These are phyloP conservation scores for Nasonia giraulti DNA, from an alignment of 1,140 invertebrate species.

Conservation along the genomic window DNA sequence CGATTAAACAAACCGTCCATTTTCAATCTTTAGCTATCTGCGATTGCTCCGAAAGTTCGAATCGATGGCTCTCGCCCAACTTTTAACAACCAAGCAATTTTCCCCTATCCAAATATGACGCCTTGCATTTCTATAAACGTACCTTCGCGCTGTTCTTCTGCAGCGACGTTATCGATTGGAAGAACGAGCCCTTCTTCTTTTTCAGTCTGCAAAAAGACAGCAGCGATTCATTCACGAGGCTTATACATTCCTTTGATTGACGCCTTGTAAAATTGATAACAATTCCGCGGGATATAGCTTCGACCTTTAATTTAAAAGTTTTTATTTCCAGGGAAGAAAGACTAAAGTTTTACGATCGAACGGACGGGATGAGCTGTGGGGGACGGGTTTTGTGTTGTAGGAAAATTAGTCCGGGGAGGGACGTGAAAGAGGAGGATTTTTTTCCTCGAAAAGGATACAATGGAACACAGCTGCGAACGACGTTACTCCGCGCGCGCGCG, in stretches of 20 bases:
- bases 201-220: constrained; percentile 82
- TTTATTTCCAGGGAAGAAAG: neutral
- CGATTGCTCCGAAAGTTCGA: no score
- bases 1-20: no score
- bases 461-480: no score
- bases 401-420: neutral
- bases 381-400: neutral
- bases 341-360: neutral
- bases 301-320: neutral
- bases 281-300: neutral
- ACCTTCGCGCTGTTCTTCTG: constrained; percentile 98
- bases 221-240: neutral
- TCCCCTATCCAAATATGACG: neutral
- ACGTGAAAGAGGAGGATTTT: no score
- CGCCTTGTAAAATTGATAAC: neutral
- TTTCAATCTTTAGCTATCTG: no score
- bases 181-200: constrained; percentile 97
- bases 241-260: neutral
- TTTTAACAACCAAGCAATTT: constrained; percentile 17
- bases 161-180: constrained; percentile 95
- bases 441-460: no score
- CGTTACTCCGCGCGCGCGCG: no score
- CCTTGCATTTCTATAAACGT: constrained; percentile 14
- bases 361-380: no score
- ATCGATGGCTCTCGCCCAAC: no score